A percentile compares a stretch with the other conserved stretches of the same genome.
Conservation (phyloP, 1,140 invertebrate genomes). For the Eriosoma lanigerum region DNA sequence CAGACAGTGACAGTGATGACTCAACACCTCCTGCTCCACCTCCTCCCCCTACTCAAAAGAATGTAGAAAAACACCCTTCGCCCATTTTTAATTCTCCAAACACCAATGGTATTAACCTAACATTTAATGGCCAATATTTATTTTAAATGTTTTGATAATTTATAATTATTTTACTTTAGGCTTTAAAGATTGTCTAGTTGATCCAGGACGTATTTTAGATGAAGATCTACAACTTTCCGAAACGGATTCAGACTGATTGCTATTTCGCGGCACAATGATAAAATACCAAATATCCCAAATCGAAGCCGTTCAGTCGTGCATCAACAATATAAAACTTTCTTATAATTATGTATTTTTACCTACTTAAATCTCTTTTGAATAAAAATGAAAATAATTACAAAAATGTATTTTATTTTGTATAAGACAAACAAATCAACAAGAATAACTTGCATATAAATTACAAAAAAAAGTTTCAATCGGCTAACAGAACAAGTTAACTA, state of each 20-base stretch:
- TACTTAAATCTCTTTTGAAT: conserved; percentile 47
- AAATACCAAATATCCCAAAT: conserved; percentile 42
- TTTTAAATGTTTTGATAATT: neutral
- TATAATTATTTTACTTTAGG: conserved; percentile 29
- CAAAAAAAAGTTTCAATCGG: conserved; percentile 42
- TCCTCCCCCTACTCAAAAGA: conserved; percentile 41
- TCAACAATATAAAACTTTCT: conserved; percentile 30
- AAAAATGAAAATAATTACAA: conserved; percentile 48
- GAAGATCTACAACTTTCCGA: conserved; percentile 53
- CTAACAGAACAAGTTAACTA: conserved; percentile 46
- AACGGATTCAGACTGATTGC: conserved; percentile 52
- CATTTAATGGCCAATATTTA: neutral
- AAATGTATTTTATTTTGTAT: conserved; percentile 48
- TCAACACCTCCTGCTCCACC: conserved; percentile 51
- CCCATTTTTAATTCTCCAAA: conserved; percentile 42
- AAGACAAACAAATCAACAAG: conserved; percentile 47
- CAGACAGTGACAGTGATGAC: conserved; percentile 55
- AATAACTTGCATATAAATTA: conserved; percentile 51
- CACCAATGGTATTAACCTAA: conserved; percentile 54
- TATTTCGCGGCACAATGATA: conserved; percentile 3
- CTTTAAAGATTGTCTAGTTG: conserved; percentile 54
- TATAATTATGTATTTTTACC: conserved; percentile 49
- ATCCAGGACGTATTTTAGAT: conserved; percentile 51
- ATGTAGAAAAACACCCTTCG: conserved; percentile 15
- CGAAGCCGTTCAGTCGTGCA: conserved; percentile 20